Percentiles rank a stretch among this genome's conserved stretches.
These are phyloP conservation scores for Eupristina koningsbergeri DNA, from an alignment of 1,140 invertebrate species.

Conservation along the genomic window DNA sequence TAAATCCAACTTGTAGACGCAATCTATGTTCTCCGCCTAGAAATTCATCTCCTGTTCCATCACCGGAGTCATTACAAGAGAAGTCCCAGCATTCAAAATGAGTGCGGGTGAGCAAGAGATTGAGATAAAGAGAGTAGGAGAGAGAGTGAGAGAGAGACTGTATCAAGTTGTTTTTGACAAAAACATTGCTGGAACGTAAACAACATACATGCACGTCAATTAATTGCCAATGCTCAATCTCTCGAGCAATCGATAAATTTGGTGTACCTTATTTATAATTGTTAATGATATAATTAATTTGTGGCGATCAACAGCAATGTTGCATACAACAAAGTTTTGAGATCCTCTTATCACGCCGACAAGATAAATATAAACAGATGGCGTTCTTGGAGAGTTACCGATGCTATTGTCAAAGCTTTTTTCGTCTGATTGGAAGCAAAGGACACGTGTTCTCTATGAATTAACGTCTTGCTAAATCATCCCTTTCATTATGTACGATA, in stretches of 20 bases:
- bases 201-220: not conserved
- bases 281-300: not conserved
- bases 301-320: too few relatives aligned
- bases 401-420: conserved; percentile 16
- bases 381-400: too few relatives aligned
- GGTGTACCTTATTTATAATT: not conserved
- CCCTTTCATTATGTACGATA: conserved; percentile 4
- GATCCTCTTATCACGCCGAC: not conserved
- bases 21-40: conserved; percentile 1
- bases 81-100: not conserved
- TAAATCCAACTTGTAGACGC: not conserved
- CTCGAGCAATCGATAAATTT: not conserved
- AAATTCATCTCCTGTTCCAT: conserved; percentile 21
- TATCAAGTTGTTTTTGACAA: not conserved
- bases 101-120: not conserved
- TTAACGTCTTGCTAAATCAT: conserved; percentile 10
- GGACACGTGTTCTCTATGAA: conserved; percentile 19
- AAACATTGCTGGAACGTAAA: not conserved
- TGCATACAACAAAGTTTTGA: not conserved
- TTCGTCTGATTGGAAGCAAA: not conserved
- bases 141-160: not conserved
- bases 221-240: too few relatives aligned
- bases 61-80: not conserved
- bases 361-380: conserved; percentile 19
- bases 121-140: not conserved